Evolutionary conservation across 1,140 invertebrate species (phyloP), one percentile per base, ranked within the genome.

Genomic region (Prorops nasuta): DNA sequence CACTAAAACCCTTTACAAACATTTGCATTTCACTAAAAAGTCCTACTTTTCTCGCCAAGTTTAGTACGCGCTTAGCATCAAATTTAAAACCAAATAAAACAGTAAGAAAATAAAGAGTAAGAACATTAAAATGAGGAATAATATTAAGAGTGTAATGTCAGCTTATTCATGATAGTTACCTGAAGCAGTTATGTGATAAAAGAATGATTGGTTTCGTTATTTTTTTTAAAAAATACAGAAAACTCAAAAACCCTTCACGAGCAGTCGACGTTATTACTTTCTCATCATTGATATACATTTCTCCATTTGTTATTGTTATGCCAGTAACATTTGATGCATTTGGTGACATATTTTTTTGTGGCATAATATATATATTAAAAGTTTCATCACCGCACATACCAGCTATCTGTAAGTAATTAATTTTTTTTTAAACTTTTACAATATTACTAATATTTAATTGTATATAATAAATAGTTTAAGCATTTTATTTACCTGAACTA

Each of bases 301-400:
- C n/a, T 8, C 15, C 3, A 18, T 46, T 38, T 4, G 12, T 8
- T 17, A 46, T 37, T 31, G 9, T 3, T n/a, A 46, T 46, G 4
- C 44, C 44, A 46, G 35, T 46, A 3, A 46, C 22, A 16, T 24
- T 21, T 16, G 35, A 46, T 2, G 44, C 44, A 37, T 46, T n/a
- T 37, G 12, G 20, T 35, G 17, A 36, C 39, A 49, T 44, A 7
- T 15, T 15, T 49, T 45, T 49, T 46, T 18, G 21, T 37, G 44
- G 35, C 19, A 46, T 46, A 1, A 38, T 18, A 10, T 46, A 46
- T 9, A 37, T 17, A 24, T 46, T 15, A 28, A 46, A 46, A 9
- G 34, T 9, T 36, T 16, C 37, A 9, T 22, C 22, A 15, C 12
- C 15, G 37, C 35, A 22, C 3, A 15, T 24, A 7, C 32, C 44